Evolutionary conservation across 2,797 vertebrate species (phyloP).

Genomic region (Lindbergichthys nudifrons): DNA sequence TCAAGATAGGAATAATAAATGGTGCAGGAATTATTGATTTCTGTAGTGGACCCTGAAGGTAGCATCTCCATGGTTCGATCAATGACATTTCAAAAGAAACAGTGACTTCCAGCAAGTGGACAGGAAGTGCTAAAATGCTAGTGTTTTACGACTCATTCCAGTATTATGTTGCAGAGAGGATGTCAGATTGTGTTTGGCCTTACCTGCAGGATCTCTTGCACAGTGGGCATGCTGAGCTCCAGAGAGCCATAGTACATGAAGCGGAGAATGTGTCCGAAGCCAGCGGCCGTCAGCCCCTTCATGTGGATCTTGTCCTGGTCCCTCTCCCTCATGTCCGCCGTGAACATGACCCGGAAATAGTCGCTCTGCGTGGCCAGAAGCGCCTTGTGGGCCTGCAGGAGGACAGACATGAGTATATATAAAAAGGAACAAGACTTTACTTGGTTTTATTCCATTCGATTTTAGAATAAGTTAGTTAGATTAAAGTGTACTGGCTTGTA

Average conservation of each 20-base stretch:
- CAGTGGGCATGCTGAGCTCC: conserved; percentile 98
- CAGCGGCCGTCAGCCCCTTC: conserved; percentile 97
- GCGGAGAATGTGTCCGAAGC: conserved; percentile 96
- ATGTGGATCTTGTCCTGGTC: conserved; percentile 99
- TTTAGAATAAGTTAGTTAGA: not conserved
- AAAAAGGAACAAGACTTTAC: not conserved
- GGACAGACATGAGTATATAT: not conserved
- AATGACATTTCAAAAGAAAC: too few relatives aligned
- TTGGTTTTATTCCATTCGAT: too few relatives aligned
- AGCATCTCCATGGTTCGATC: too few relatives aligned
- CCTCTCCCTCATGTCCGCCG: conserved; percentile 97
- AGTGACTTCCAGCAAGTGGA: too few relatives aligned
- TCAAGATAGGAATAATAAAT: too few relatives aligned
- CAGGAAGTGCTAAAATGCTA: too few relatives aligned
- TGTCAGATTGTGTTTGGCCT: not conserved
- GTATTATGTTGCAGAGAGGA: too few relatives aligned
- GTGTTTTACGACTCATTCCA: too few relatives aligned
- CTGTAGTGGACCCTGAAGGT: too few relatives aligned
- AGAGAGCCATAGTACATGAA: conserved; percentile 99
- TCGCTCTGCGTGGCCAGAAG: conserved; percentile 99
- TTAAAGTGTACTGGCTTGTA: not conserved
- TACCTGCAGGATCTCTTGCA: conserved; percentile 96
- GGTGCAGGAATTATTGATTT: too few relatives aligned
- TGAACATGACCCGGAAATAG: conserved; percentile 99
- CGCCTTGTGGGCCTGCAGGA: conserved; percentile 96